A percentile compares a stretch with the other conserved stretches of the same genome.
These are phyloP conservation scores for Oncorhynchus nerka DNA, from an alignment of 2,113 vertebrate genomes.

Conservation along the genomic window DNA sequence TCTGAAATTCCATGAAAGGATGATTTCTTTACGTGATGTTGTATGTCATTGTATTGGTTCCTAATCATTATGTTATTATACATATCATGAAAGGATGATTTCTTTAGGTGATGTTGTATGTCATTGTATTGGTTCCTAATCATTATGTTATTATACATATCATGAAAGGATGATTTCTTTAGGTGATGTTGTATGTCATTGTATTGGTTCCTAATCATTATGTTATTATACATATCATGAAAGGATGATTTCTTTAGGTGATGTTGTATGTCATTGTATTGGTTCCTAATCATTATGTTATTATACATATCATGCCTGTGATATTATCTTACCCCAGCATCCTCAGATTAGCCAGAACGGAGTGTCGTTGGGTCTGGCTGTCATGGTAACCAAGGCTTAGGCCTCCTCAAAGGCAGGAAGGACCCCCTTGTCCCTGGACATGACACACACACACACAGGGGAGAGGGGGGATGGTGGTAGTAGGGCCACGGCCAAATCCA, in stretches of 20 bases:
- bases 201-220: neutral
- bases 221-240: neutral
- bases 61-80: neutral
- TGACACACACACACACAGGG: slow-evolving; percentile 15
- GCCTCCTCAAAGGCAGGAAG: slow-evolving; percentile 44
- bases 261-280: neutral
- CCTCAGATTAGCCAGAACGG: slow-evolving; percentile 21
- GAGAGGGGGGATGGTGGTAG: slow-evolving; percentile 35
- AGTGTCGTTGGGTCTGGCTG: slow-evolving; percentile 38
- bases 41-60: neutral
- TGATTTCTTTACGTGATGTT: no score
- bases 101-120: no score
- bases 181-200: no score
- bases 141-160: neutral
- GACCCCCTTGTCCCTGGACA: slow-evolving; percentile 54
- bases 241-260: no score
- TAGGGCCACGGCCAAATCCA: slow-evolving; percentile 69
- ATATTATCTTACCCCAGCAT: neutral
- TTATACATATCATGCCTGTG: neutral
- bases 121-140: neutral
- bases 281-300: neutral
- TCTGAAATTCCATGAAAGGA: no score
- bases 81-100: no score
- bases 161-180: no score
- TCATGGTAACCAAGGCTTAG: slow-evolving; percentile 50